Conservation (phyloP, 2,113 vertebrate species). For the Dicerorhinus sumatrensis region DNA sequence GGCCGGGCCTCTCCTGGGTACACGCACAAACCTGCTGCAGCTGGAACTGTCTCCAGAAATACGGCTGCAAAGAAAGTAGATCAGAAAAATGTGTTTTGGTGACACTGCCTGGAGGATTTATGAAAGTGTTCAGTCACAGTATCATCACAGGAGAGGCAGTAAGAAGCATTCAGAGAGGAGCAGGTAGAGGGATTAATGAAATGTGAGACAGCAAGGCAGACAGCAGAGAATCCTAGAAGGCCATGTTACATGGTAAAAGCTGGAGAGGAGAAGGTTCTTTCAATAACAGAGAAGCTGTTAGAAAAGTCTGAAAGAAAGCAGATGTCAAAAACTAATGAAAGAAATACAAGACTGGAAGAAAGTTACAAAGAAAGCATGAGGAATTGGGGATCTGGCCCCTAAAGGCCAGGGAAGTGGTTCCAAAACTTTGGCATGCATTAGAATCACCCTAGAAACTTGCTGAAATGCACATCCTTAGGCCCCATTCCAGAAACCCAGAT, state of each 20-base stretch:
- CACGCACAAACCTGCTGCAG: background rate
- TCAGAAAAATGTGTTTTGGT: constrained; percentile 38
- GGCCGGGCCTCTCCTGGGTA: background rate
- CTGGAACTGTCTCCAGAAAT: background rate
- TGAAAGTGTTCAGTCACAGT: constrained; percentile 15
- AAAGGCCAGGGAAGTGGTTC: background rate
- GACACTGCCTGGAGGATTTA: constrained; percentile 28
- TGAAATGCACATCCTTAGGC: background rate
- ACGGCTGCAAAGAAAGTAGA: background rate
- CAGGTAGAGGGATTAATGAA: background rate
- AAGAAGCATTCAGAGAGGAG: background rate
- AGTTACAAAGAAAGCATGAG: background rate
- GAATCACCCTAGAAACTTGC: background rate
- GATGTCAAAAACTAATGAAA: background rate
- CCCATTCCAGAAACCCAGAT: background rate
- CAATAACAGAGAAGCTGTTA: background rate
- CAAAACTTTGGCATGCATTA: background rate
- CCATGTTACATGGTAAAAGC: background rate
- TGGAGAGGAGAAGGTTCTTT: background rate
- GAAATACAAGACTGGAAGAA: background rate
- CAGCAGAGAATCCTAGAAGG: background rate
- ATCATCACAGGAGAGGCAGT: background rate
- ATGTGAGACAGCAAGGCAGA: background rate
- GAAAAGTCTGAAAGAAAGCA: background rate
- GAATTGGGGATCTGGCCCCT: background rate